Conservation (phyloP, 1,140 invertebrate genomes). For the Trinorchestia longiramus region DNA sequence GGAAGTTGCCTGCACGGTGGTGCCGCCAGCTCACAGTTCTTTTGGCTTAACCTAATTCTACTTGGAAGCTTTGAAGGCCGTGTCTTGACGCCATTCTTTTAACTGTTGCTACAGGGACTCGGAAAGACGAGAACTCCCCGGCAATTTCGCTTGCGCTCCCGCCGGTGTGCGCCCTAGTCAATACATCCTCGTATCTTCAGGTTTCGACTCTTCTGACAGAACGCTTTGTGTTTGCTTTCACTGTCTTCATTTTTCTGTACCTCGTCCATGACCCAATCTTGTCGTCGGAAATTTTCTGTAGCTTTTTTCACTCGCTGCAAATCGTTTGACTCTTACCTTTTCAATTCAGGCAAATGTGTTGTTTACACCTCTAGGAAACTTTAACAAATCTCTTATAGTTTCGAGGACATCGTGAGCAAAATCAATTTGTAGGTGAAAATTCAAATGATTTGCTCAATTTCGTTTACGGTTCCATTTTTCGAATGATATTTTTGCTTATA, state of each 20-base stretch:
- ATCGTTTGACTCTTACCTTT: not conserved
- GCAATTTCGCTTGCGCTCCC: not conserved
- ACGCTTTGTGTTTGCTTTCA: not conserved
- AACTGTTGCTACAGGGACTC: not conserved
- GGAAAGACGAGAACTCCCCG: not conserved
- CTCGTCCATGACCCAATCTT: not conserved
- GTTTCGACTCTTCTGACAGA: not conserved
- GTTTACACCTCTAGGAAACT: not conserved
- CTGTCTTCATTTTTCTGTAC: not conserved
- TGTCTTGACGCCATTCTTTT: not conserved
- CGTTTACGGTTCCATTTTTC: not conserved
- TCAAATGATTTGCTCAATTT: not conserved
- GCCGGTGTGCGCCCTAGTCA: not conserved
- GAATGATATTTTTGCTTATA: not conserved
- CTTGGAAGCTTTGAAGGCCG: not conserved
- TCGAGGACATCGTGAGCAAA: too few species aligned
- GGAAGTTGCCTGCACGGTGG: not conserved
- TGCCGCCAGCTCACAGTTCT: not conserved
- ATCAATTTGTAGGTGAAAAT: not conserved
- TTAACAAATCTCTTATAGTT: not conserved
- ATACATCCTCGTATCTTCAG: not conserved
- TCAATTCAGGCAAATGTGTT: not conserved
- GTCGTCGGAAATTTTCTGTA: not conserved
- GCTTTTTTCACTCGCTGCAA: not conserved
- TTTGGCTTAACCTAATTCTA: conserved; percentile 1